Evolutionary conservation across 2,113 vertebrate species (phyloP).

Genomic region (Pangasianodon hypophthalmus): DNA sequence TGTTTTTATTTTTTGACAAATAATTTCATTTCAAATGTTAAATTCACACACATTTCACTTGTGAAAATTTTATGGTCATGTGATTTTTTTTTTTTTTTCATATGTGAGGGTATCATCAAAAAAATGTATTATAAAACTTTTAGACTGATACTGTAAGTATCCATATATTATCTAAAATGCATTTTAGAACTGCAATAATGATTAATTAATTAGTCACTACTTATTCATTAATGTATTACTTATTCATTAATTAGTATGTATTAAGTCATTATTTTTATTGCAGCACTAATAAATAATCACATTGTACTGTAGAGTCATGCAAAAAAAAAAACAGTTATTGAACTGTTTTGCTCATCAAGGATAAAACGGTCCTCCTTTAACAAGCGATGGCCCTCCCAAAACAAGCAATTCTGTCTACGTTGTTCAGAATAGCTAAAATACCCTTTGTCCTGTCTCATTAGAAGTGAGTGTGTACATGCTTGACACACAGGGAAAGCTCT

Average conservation of each 20-base stretch:
- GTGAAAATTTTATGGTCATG: too few relatives aligned
- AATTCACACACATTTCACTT: too few relatives aligned
- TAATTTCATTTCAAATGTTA: too few relatives aligned
- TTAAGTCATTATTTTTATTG: background rate
- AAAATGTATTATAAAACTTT: too few relatives aligned
- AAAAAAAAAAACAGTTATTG: background rate
- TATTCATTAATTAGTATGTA: background rate
- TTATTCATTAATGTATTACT: background rate
- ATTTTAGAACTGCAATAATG: background rate
- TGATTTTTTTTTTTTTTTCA: too few relatives aligned
- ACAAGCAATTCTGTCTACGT: background rate
- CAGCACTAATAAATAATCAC: background rate
- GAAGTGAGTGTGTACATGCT: slow-evolving; percentile 27
- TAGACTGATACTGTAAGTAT: too few relatives aligned
- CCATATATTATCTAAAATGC: background rate
- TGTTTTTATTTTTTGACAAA: too few relatives aligned
- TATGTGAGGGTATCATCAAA: too few relatives aligned
- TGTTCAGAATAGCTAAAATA: slow-evolving; percentile 2
- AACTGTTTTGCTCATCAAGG: background rate
- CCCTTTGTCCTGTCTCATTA: slow-evolving; percentile 40
- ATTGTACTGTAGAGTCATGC: background rate
- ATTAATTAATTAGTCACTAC: background rate
- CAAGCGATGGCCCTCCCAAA: background rate
- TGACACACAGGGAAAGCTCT: slow-evolving; percentile 55
- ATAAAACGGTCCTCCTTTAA: background rate